phyloP scores from a whole-genome alignment of 1,140 invertebrate genomes.

The Drosophila athabasca region DNA sequence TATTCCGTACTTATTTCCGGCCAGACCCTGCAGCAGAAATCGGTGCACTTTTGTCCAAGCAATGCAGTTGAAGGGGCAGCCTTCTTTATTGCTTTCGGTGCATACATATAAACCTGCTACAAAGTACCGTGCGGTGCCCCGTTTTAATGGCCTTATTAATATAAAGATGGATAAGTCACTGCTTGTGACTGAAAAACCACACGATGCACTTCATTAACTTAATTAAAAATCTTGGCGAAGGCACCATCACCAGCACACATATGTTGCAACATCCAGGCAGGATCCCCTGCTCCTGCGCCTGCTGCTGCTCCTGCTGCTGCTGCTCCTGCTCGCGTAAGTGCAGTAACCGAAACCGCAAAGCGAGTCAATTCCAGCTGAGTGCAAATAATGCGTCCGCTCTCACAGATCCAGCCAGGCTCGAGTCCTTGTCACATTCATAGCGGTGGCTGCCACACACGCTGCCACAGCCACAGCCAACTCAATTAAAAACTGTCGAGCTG shows the following conservation, averaged over 20 bases:
- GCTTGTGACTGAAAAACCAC: slow-evolving; percentile 63
- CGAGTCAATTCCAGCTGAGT: slow-evolving; percentile 73
- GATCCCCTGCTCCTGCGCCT: no score
- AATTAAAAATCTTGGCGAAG: slow-evolving; percentile 69
- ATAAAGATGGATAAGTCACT: slow-evolving; percentile 17
- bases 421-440: slow-evolving; percentile 53
- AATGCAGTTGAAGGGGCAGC: slow-evolving; percentile 12
- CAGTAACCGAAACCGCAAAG: slow-evolving; percentile 62
- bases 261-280: no score
- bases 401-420: slow-evolving; percentile 9
- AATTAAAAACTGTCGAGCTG: slow-evolving; percentile 79
- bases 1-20: slow-evolving; percentile 5
- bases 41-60: slow-evolving; percentile 38
- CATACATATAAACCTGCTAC: slow-evolving; percentile 13
- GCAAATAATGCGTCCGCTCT: slow-evolving; percentile 44
- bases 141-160: slow-evolving; percentile 39
- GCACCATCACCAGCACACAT: slow-evolving; percentile 11
- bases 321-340: slow-evolving; percentile 30
- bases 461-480: slow-evolving; percentile 77
- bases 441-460: slow-evolving; percentile 51
- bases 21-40: neutral
- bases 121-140: slow-evolving; percentile 13
- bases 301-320: neutral
- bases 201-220: slow-evolving; percentile 79
- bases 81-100: slow-evolving; percentile 52